Base-by-base conservation (phyloP, 2,797 vertebrate genomes). In the Pangasius sanitwongsei region DNA sequence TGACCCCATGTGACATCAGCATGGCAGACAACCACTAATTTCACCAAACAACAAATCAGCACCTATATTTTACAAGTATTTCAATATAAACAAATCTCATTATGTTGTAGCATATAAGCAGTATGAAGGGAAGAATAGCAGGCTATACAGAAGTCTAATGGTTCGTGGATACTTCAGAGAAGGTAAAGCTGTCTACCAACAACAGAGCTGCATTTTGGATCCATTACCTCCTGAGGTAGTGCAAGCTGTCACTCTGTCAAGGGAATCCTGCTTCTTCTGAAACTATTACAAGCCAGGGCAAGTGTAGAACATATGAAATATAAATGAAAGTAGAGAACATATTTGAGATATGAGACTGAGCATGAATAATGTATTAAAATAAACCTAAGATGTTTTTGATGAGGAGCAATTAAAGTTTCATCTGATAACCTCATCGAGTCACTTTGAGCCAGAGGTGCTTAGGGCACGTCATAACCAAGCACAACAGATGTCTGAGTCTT, bases 231-330 rank as follows among this genome's bases (percentile, higher is more conserved):
- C 92, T 91, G 92, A 94, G 94, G 91, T 92, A 93, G 92, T 87
- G 92, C 94, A 94, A 88, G 90, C 94, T 94, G 93, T 93, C 89
- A 89, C 86, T 86, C 85, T 90, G 87, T 88, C 92, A 86, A 92
- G 89, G 82, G 91, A 90, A 91, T 93, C 93, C 90, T 70, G 91
- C 91, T 88, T 53, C 87, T 88, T 75, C 72, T 53, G 37, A 86
- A 81, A 88, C 89, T 85, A 34, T 78, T 77, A 70, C 86, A 89
- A 91, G 87, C 87, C 87, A 80, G 37, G 85, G 91, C 91, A 93
- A 91, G 94, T 89, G 93, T 92, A 91, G 92, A 94, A 92, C 90
- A 91, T 28, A 72, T 93, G 92, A 93, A 94, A 93, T 94, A 94
- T 95, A 87, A 91, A 92, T 92, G 90, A 90, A 90, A 86, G 85